A percentile compares a stretch with the other conserved stretches of the same genome.
Evolutionary conservation across 2,797 vertebrate species (phyloP).

Genomic region (Ataeniobius toweri): DNA sequence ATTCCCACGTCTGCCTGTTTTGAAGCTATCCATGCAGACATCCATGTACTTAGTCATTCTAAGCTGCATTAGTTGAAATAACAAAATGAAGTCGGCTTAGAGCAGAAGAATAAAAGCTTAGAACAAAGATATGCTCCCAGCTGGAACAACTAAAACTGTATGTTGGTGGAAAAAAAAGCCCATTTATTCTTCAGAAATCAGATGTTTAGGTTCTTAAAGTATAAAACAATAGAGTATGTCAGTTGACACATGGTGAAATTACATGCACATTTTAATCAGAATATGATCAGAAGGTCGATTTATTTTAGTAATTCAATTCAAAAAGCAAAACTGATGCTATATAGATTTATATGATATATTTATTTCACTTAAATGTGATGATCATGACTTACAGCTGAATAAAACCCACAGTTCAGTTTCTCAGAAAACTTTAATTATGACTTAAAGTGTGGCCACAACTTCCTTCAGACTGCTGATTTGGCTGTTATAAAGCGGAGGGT

Average conservation of each 20-base stretch:
- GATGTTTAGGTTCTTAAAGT: neutral
- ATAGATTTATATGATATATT: neutral
- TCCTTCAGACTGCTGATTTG: neutral
- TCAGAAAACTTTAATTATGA: neutral
- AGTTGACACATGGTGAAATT: neutral
- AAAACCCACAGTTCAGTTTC: neutral
- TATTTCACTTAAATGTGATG: neutral
- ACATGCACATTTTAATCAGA: neutral
- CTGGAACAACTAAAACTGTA: neutral
- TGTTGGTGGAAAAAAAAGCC: neutral
- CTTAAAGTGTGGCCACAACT: no score
- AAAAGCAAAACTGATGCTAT: neutral
- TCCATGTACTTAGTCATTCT: slow-evolving; percentile 4
- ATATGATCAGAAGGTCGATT: neutral
- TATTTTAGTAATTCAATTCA: neutral
- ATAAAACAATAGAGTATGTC: neutral
- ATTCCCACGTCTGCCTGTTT: slow-evolving; percentile 7
- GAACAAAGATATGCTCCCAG: slow-evolving; percentile 5
- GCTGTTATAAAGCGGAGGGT: neutral
- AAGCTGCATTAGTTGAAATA: slow-evolving; percentile 6
- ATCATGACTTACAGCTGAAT: neutral
- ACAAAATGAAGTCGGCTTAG: slow-evolving; percentile 6
- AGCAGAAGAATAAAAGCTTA: neutral
- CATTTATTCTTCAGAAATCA: neutral
- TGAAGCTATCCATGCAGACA: slow-evolving; percentile 13